Conservation (phyloP, 1,140 invertebrate species). For the Dendrolimus punctatus region DNA sequence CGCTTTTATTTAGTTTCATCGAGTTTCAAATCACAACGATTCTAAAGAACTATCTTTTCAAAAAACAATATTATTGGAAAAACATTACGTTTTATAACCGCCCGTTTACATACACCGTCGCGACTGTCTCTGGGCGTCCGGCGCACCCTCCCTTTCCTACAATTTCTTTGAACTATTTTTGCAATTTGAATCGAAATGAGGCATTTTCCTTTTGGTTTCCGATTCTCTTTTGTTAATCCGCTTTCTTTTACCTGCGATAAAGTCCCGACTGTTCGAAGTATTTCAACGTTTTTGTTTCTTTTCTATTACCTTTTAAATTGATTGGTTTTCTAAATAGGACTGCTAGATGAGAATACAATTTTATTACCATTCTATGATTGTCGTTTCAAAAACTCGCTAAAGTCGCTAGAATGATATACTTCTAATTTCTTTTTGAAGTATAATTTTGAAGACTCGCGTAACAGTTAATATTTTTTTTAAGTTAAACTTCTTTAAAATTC, state of each 20-base stretch:
- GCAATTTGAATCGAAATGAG: constrained; percentile 20
- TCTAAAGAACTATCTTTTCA: not conserved
- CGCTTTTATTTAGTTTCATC: no score
- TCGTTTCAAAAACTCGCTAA: no score
- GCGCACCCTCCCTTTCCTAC: not conserved
- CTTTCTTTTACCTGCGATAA: not conserved
- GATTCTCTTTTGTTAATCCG: constrained; percentile 13
- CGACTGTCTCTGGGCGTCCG: constrained; percentile 8
- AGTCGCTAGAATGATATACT: no score
- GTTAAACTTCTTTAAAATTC: no score
- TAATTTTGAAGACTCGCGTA: no score
- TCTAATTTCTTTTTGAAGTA: no score
- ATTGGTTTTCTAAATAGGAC: no score
- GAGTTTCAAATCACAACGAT: no score
- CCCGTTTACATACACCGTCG: constrained; percentile 3
- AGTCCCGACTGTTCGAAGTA: no score
- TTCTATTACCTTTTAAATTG: constrained; percentile 2
- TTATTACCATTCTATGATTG: no score
- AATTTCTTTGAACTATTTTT: constrained; percentile 14
- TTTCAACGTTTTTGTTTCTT: not conserved
- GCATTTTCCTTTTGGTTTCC: constrained; percentile 13
- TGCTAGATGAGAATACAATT: no score
- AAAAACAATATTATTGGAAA: constrained; percentile 4
- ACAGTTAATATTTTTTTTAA: no score
- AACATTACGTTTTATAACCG: not conserved